Evolutionary conservation across 1,140 invertebrate genomes (phyloP).

Genomic region (Drosophila jambulina): DNA sequence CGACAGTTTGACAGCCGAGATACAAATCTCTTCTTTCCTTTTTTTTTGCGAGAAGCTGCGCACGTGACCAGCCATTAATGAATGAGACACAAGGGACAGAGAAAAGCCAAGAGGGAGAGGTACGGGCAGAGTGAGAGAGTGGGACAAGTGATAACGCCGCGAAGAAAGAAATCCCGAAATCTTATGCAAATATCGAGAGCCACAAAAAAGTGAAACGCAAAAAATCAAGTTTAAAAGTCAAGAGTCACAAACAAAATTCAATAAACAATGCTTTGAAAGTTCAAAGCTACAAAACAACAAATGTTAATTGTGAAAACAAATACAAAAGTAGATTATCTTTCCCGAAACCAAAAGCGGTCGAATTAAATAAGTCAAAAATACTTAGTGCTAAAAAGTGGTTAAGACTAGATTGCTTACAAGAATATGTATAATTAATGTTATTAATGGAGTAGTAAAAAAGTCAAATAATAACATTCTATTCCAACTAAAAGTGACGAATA

Average conservation of each 20-base stretch:
- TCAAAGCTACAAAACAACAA: slow-evolving; percentile 48
- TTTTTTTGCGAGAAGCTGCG: slow-evolving; percentile 34
- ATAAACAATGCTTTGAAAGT: slow-evolving; percentile 67
- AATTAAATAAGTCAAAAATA: slow-evolving; percentile 10
- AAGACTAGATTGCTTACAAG: background rate
- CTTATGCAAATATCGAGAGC: slow-evolving; percentile 45
- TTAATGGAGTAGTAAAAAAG: background rate
- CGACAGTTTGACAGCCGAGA: slow-evolving; percentile 31
- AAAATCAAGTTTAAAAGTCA: slow-evolving; percentile 62
- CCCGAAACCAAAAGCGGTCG: background rate
- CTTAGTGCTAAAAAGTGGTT: background rate
- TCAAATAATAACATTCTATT: slow-evolving; percentile 11
- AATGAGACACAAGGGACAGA: slow-evolving; percentile 12
- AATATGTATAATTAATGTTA: background rate
- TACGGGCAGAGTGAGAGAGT: slow-evolving; percentile 13
- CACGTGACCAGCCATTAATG: slow-evolving; percentile 76
- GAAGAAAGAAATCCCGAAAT: slow-evolving; percentile 42
- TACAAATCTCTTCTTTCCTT: slow-evolving; percentile 40
- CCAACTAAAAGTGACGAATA: background rate
- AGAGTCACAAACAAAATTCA: slow-evolving; percentile 40
- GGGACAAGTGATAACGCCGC: slow-evolving; percentile 36
- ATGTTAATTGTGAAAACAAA: slow-evolving; percentile 33
- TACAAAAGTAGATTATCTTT: slow-evolving; percentile 5
- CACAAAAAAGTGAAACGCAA: slow-evolving; percentile 55
- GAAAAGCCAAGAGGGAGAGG: background rate